Evolutionary conservation across 2,888 invertebrate species (phyloP).

Genomic region (Parascotia fuliginaria): DNA sequence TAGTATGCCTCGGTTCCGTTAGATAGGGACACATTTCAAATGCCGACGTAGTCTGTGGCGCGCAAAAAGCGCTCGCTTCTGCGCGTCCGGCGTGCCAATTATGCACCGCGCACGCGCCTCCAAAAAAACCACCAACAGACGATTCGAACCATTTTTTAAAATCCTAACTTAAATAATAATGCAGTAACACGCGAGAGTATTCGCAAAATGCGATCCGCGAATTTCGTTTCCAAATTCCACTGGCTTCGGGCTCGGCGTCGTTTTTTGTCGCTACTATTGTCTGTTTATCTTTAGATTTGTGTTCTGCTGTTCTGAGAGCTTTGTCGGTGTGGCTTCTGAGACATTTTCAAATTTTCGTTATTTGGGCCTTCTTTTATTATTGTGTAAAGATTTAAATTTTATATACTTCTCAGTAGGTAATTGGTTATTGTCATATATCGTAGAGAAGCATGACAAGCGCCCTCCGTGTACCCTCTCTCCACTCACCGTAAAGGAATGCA

Average conservation of each 20-base stretch:
- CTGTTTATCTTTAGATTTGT: constrained; percentile 68
- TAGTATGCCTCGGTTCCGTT: constrained; percentile 40
- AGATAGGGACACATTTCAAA: constrained; percentile 48
- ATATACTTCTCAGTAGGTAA: constrained; percentile 58
- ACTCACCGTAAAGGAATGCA: constrained; percentile 68
- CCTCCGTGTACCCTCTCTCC: constrained; percentile 28
- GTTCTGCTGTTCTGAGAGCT: constrained; percentile 56
- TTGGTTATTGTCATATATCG: constrained; percentile 57
- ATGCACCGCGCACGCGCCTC: constrained; percentile 82
- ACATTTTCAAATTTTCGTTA: constrained; percentile 34
- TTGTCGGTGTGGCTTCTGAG: constrained; percentile 51
- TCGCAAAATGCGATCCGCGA: constrained; percentile 83
- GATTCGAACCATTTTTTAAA: constrained; percentile 79
- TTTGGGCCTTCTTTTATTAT: constrained; percentile 41
- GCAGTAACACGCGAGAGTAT: constrained; percentile 85
- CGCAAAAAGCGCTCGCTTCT: constrained; percentile 60
- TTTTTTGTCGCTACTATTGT: constrained; percentile 80
- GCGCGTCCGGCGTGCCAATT: constrained; percentile 75
- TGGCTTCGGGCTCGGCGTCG: constrained; percentile 55
- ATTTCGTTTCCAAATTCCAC: constrained; percentile 82
- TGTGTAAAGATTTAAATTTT: constrained; percentile 46
- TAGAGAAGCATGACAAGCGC: constrained; percentile 40
- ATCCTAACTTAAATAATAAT: constrained; percentile 82
- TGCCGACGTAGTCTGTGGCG: constrained; percentile 29
- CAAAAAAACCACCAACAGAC: constrained; percentile 74